Percentiles rank a stretch among this genome's conserved stretches.
These are phyloP conservation scores for Coryphaenoides rupestris DNA, from an alignment of 2,113 vertebrate genomes.

Conservation along the genomic window DNA sequence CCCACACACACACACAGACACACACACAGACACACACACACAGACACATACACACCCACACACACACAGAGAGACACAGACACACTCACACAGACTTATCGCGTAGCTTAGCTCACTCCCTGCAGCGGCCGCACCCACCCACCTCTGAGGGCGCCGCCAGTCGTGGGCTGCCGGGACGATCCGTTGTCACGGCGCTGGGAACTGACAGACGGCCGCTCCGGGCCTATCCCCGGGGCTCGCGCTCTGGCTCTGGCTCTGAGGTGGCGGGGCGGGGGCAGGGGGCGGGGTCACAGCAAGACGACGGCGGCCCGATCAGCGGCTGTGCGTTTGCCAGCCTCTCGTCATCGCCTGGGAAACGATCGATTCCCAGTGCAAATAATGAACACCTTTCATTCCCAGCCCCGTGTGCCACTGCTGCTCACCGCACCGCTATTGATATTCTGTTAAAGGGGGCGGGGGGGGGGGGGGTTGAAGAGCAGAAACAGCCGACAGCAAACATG, in stretches of 20 bases:
- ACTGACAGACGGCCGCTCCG: slow-evolving; percentile 70
- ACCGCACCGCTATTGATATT: slow-evolving; percentile 55
- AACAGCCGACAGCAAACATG: too few species aligned
- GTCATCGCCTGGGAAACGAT: slow-evolving; percentile 80
- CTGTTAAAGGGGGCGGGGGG: too few species aligned
- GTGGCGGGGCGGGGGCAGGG: slow-evolving; percentile 63
- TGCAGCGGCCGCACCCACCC: slow-evolving; percentile 18
- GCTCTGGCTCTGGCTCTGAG: too few species aligned
- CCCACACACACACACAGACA: neutral
- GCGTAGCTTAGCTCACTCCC: neutral
- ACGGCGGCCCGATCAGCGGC: slow-evolving; percentile 75
- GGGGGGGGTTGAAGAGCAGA: slow-evolving; percentile 12
- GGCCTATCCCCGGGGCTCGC: slow-evolving; percentile 70
- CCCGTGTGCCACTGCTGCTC: slow-evolving; percentile 41
- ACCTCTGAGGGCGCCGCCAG: slow-evolving; percentile 84
- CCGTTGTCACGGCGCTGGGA: slow-evolving; percentile 71
- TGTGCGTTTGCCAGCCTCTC: slow-evolving; percentile 71
- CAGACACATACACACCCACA: slow-evolving; percentile 6
- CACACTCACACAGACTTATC: too few species aligned
- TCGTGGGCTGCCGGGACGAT: slow-evolving; percentile 71
- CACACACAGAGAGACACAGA: neutral
- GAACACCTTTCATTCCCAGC: slow-evolving; percentile 52
- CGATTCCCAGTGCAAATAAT: slow-evolving; percentile 66
- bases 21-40: neutral
- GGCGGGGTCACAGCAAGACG: slow-evolving; percentile 65